Evolutionary conservation across 2,888 invertebrate species (phyloP).

Genomic region (Ophion obscuratus): DNA sequence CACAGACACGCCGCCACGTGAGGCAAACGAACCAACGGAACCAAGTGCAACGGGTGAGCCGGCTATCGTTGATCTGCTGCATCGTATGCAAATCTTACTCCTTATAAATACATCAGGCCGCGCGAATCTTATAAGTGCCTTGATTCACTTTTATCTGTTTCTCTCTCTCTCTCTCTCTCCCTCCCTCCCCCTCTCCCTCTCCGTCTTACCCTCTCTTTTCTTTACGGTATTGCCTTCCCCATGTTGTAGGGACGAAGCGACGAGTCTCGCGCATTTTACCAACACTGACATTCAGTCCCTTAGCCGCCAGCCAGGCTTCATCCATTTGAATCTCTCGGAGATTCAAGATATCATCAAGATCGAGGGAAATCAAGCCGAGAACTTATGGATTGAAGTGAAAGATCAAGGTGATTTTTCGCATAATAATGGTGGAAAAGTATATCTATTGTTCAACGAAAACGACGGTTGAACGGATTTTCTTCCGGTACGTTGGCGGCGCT

Average conservation of each 20-base stretch:
- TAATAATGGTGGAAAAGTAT: slow-evolving; percentile 25
- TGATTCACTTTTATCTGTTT: slow-evolving; percentile 71
- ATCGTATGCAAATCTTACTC: slow-evolving; percentile 84
- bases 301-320: slow-evolving; percentile 5
- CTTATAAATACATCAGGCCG: slow-evolving; percentile 84
- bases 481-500: not conserved
- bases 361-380: slow-evolving; percentile 23
- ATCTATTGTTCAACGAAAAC: not conserved
- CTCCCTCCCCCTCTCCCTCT: slow-evolving; percentile 51
- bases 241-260: slow-evolving; percentile 50
- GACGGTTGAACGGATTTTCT: not conserved
- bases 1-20: slow-evolving; percentile 67
- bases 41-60: slow-evolving; percentile 69
- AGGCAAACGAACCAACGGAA: slow-evolving; percentile 59
- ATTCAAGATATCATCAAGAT: slow-evolving; percentile 43
- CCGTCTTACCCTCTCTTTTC: slow-evolving; percentile 53
- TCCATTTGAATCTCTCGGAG: slow-evolving; percentile 14
- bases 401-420: not conserved
- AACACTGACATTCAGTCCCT: slow-evolving; percentile 31
- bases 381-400: slow-evolving; percentile 6
- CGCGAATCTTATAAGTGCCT: slow-evolving; percentile 79
- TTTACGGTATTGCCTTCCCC: slow-evolving; percentile 43
- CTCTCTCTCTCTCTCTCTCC: slow-evolving; percentile 47
- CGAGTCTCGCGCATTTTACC: slow-evolving; percentile 67
- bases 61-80: slow-evolving; percentile 79